These are phyloP conservation scores for Phenganax stokvisi DNA, from an alignment of 92 coral and sea anemone species.

Conservation along the genomic window DNA sequence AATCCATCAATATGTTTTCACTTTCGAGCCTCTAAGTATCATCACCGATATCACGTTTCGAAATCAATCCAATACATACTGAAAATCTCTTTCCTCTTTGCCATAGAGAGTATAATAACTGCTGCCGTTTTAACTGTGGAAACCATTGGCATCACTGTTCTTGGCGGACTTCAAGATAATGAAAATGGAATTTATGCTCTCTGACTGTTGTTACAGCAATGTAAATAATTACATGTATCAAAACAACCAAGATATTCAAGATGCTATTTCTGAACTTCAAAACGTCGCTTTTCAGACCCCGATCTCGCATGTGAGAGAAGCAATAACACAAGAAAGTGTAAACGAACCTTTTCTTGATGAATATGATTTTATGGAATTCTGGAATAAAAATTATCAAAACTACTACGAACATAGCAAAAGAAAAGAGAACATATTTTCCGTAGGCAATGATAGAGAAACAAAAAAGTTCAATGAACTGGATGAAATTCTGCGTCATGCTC, in stretches of 20 bases:
- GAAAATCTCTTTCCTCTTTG: no score
- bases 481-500: conserved; percentile 22
- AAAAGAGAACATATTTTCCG: not conserved
- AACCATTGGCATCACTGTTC: not conserved
- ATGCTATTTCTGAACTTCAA: conserved; percentile 8
- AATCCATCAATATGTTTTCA: no score
- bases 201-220: not conserved
- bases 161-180: not conserved
- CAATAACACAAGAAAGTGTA: not conserved
- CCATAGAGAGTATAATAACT: no score
- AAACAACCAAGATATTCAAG: no score
- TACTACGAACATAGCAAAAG: conserved; percentile 9
- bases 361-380: conserved; percentile 13
- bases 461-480: conserved; percentile 1
- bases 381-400: conserved; percentile 11
- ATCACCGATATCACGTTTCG: no score
- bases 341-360: conserved; percentile 1
- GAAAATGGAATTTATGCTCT: conserved; percentile 7
- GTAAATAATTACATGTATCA: not conserved
- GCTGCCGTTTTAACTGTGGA: no score
- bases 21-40: no score
- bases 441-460: not conserved
- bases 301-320: not conserved
- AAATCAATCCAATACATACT: no score
- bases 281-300: not conserved